Base-by-base conservation (phyloP, 1,140 invertebrate genomes). In the Steinernema feltiae region DNA sequence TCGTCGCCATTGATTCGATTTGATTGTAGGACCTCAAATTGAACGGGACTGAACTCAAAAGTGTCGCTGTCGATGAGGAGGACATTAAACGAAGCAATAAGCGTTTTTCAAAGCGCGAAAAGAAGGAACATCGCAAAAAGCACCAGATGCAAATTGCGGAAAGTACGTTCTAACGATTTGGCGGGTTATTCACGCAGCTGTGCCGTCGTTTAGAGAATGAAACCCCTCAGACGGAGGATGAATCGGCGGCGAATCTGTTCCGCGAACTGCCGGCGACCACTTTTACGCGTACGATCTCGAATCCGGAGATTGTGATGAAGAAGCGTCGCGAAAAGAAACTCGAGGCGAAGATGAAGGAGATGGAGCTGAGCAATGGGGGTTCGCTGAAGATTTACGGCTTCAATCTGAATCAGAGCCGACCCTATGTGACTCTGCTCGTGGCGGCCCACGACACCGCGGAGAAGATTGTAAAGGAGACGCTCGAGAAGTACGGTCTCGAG, bases 241-340 rank as follows among this genome's bases (percentile, higher is more conserved):
- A 82, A 84, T 93, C 95, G 21, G 93, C 94, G 0, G 93, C 94
- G 85, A 95, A 94, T 89, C 88, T 97, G 53, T 97, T 97, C 82
- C 94, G 92, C 82, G 95, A 98, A 89, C 88, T 98, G 77, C 96
- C 96, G 27, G 95, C 98, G 89, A 97, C 94, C 30, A 95, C 93
- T 86, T 99, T 99, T 87, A 98, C 95, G 21, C 90, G 97, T 78
- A 97, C 94, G 79, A 98, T 99, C 85, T 98, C 95, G 71, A 99
- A 99, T 89, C 97, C 97, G 12, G 97, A 99, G 89, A 94, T 95
- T 73, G 97, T 99, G 73, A 98, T 99, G 97, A 90, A 95, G 76
- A 90, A 96, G 35, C 89, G 95, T 75, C 88, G 97, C n/a, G 95
- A 98, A 85, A 94, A 97, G 87, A 98, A 97, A 87, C 89, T 99